Base-by-base conservation (phyloP, 2,797 vertebrate species). In the Premnoplex brunnescens region DNA sequence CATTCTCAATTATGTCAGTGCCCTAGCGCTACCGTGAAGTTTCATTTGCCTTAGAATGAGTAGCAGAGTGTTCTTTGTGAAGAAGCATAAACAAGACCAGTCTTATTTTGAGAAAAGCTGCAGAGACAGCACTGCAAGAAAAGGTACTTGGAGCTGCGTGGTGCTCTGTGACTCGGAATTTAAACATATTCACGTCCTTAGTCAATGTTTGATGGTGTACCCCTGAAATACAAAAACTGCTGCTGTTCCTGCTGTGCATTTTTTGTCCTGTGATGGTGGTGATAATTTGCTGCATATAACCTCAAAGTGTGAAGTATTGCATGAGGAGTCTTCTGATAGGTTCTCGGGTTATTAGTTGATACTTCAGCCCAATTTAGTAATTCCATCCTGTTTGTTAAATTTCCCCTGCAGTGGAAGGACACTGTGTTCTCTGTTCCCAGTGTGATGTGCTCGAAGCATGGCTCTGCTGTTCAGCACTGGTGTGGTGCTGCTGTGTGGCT, bases 381-480 rank as follows among this genome's bases (percentile, higher is more conserved):
- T 46, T 85, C 48, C 16, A 46, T 59, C 28, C 30, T 76, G 16
- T 73, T 44, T 37, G 4, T 59, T 76, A 36, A 52, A 49, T 30
- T 64, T 83, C 14, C 9, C 6, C 56, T 72, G 18, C n/a, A 43
- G 3, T 39, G 71, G n/a, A 9, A 43, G 32, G 20, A 10, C 34
- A 8, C 15, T 34, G 12, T 6, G 14, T 44, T 82, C 18, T 43
- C 1, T 54, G 28, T 56, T 28, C 10, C 19, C 3, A 0, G 1
- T 43, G 24, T 63, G 44, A 24, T n/a, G 10, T 17, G 6, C 44
- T 83, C 60, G 60, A 19, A 66, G 18, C 20, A 19, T 1, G 0
- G 26, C 44, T 85, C 30, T 79, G 26, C 48, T 85, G 34, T 32
- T 82, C 34, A 48, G 12, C 12, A 22, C 32, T 52, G 59, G 9